phyloP scores from a whole-genome alignment of 53 echinoderm and acorn worm species.

The Echinometra lucunter region DNA sequence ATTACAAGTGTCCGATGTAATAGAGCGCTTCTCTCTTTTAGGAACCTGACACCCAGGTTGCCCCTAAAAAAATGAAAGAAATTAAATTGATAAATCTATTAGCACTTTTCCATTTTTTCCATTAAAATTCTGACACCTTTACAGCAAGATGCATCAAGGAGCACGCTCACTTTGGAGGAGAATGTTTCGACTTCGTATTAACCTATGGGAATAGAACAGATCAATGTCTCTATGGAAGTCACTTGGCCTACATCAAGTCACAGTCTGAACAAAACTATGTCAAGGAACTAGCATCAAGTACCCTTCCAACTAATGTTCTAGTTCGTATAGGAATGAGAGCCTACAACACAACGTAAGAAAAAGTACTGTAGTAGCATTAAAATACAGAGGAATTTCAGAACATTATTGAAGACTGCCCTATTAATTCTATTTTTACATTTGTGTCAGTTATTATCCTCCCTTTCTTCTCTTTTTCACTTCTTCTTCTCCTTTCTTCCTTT shows the following conservation, averaged over 20 bases:
- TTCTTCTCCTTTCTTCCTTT: no score
- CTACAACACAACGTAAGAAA: slow-evolving; percentile 2
- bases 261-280: background rate
- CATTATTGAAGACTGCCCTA: no score
- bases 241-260: background rate
- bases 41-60: no score
- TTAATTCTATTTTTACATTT: no score
- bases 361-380: no score
- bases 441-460: no score
- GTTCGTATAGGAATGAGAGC: background rate
- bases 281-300: background rate
- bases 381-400: no score
- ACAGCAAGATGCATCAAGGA: background rate
- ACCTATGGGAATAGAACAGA: background rate
- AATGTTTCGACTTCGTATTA: background rate
- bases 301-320: background rate
- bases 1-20: no score
- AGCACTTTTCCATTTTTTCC: background rate
- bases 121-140: background rate
- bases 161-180: background rate
- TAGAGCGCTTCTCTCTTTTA: no score
- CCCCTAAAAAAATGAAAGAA: no score
- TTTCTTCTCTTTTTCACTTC: no score
- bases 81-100: background rate
- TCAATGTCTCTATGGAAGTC: background rate